Base-by-base conservation (phyloP, 2,797 vertebrate species). In the Champsocephalus gunnari region DNA sequence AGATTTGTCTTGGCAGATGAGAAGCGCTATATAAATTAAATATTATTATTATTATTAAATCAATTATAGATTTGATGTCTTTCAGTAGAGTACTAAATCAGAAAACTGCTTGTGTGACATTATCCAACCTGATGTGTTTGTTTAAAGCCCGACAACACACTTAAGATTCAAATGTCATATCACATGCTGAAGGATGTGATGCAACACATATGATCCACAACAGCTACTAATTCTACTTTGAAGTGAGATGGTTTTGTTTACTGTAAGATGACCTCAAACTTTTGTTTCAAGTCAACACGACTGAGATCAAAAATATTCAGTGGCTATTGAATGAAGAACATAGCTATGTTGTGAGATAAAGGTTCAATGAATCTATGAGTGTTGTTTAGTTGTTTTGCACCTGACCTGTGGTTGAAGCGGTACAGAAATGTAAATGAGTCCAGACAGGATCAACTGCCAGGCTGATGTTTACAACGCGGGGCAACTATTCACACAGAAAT, bases 341-440 rank as follows among this genome's bases (percentile, higher is more conserved):
- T 38, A 55, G 47, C 61, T 12, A 21, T 1, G n/a, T n/a, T 58
- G 34, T 44, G 62, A 54, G 14, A 64, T 51, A 21, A 78, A 43
- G 17, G 14, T 43, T 50, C 17, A 0, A 55, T 5, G 0, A 3
- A 16, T 76, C 12, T 54, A 32, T 55, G 48, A 44, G 21, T 50
- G 66, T 45, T 19, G 66, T 45, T 19, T 44, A 60, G 79, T 71
- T 65, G 67, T 48, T 44, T 82, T 77, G 61, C 76, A 72, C 53
- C 62, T 32, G 64, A 71, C 60, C 38, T 28, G 66, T 34, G 55
- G 64, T 28, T 58, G 34, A 73, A 71, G 62, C 57, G 38, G 44
- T 13, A 38, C 16, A 3, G 55, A 74, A 72, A 72, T 11, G 24
- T 45, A 21, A 49, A 21, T 19, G 19, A 32, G 53, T 54, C 28